phyloP scores from a whole-genome alignment of 2,888 invertebrate genomes.

The Drosophila meridiana region DNA sequence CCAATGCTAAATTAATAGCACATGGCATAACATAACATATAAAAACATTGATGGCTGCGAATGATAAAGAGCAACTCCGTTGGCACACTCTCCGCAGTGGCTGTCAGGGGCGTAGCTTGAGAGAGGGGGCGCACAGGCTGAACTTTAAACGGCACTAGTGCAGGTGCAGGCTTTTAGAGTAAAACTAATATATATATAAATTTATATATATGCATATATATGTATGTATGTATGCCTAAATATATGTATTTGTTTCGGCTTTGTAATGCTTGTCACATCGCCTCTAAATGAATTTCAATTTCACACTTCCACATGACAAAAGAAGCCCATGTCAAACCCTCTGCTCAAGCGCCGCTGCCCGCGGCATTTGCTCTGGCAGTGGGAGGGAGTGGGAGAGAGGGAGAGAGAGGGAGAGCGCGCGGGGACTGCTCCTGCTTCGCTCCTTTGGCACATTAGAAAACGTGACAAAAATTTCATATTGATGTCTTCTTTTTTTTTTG shows the following conservation, averaged over 20 bases:
- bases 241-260: neutral
- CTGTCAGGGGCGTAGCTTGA: constrained; percentile 29
- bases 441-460: constrained; percentile 70
- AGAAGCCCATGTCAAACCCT: constrained; percentile 11
- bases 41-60: constrained; percentile 75
- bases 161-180: neutral
- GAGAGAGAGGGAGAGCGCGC: neutral
- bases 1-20: constrained; percentile 77
- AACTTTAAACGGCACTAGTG: neutral
- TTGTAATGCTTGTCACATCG: constrained; percentile 34
- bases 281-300: constrained; percentile 61
- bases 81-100: constrained; percentile 18
- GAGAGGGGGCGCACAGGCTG: neutral
- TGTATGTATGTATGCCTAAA: too few relatives aligned
- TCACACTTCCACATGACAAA: constrained; percentile 60
- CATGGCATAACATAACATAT: constrained; percentile 63
- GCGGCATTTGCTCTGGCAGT: constrained; percentile 25
- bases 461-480: constrained; percentile 80
- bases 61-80: constrained; percentile 50
- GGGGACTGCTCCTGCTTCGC: constrained; percentile 4
- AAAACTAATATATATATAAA: neutral
- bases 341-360: constrained; percentile 35
- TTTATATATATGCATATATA: neutral
- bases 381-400: neutral
- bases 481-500: constrained; percentile 60